Conservation (phyloP, 2,888 invertebrate species). For the Agriopis aurantiaria region DNA sequence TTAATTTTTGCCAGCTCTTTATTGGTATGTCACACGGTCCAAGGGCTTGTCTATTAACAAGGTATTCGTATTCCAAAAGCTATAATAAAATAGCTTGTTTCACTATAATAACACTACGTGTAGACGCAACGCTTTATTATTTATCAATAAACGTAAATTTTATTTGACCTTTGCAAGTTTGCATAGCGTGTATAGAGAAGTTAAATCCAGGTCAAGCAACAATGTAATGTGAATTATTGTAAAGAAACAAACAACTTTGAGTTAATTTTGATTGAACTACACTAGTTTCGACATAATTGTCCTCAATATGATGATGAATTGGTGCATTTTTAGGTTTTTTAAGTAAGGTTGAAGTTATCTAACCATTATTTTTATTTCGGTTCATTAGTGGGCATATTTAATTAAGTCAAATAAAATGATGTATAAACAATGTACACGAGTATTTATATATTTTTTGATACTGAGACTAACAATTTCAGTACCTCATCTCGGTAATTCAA, state of each 20-base stretch:
- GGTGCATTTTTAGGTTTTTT: not conserved
- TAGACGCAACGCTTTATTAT: constrained; percentile 51
- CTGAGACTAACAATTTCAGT: too few relatives aligned
- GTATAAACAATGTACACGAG: too few relatives aligned
- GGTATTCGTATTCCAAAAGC: constrained; percentile 29
- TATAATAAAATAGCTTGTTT: constrained; percentile 47
- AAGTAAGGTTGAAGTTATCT: not conserved
- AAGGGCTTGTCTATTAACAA: constrained; percentile 29
- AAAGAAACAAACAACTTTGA: constrained; percentile 18
- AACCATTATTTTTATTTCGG: not conserved
- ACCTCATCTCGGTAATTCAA: too few relatives aligned
- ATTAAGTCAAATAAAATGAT: not conserved
- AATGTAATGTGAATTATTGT: constrained; percentile 34
- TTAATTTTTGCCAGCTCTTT: constrained; percentile 18
- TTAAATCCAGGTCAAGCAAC: constrained; percentile 62
- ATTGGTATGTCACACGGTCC: constrained; percentile 25
- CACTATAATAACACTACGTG: constrained; percentile 46
- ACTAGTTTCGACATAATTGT: constrained; percentile 20
- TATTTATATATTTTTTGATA: too few relatives aligned
- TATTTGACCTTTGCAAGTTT: constrained; percentile 55
- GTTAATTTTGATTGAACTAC: constrained; percentile 20
- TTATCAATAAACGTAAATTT: constrained; percentile 60
- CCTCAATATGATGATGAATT: constrained; percentile 1
- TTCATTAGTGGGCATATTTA: not conserved
- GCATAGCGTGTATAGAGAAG: constrained; percentile 52